Evolutionary conservation across 2,888 invertebrate species (phyloP).

Genomic region (Watsonalla binaria): DNA sequence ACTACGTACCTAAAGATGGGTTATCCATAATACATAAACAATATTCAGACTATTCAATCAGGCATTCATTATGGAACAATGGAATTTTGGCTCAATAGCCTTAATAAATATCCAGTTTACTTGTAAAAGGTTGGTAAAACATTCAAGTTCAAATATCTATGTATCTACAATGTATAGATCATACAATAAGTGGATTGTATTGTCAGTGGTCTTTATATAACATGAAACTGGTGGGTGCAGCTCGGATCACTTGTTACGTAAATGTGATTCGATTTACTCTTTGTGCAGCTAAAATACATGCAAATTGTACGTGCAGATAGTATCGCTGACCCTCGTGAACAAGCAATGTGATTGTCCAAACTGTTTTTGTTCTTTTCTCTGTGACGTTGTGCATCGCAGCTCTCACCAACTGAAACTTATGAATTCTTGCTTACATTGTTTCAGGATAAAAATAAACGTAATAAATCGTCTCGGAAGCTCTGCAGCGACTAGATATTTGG

Average conservation of each 20-base stretch:
- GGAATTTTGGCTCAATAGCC: too few relatives aligned
- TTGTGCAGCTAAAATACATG: conserved; percentile 27
- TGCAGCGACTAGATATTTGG: too few relatives aligned
- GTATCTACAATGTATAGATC: too few relatives aligned
- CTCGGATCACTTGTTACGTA: background rate
- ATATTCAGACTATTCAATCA: too few relatives aligned
- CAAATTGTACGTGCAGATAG: conserved; percentile 25
- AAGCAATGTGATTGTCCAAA: conserved; percentile 15
- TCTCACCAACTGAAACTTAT: background rate
- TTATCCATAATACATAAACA: too few relatives aligned
- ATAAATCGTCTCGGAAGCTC: too few relatives aligned
- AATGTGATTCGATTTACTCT: conserved; percentile 12
- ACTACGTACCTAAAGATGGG: too few relatives aligned
- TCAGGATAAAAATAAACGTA: background rate
- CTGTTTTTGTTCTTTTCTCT: conserved; percentile 2
- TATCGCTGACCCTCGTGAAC: conserved; percentile 32
- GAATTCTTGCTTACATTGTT: background rate
- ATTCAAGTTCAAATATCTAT: too few relatives aligned
- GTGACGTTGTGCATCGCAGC: background rate
- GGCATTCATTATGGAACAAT: too few relatives aligned
- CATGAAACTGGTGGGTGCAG: background rate
- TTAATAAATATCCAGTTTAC: too few relatives aligned
- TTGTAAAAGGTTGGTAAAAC: too few relatives aligned
- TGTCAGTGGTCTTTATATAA: background rate
- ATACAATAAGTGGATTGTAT: too few relatives aligned